Conservation (phyloP, 2,888 invertebrate species). For the Morpho achilles region DNA sequence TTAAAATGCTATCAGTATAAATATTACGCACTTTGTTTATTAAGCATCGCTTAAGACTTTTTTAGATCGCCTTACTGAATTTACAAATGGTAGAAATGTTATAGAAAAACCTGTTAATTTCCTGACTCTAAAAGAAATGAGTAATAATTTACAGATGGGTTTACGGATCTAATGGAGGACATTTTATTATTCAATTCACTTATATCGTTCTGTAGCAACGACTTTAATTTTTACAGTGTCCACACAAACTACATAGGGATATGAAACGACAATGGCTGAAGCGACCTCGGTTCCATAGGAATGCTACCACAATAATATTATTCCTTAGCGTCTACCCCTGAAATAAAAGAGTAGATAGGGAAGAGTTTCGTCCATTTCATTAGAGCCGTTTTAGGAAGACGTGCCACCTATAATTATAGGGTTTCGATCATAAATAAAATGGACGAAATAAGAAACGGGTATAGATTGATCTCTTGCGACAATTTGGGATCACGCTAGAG, state of each 20-base stretch:
- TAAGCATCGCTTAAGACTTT: too few relatives aligned
- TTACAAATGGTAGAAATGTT: background rate
- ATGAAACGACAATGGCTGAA: slow-evolving; percentile 10
- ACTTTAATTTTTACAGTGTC: slow-evolving; percentile 1
- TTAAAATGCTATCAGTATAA: too few relatives aligned
- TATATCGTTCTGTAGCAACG: slow-evolving; percentile 1
- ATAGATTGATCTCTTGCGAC: slow-evolving; percentile 16
- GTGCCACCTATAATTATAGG: slow-evolving; percentile 14
- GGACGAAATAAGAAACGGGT: slow-evolving; percentile 21
- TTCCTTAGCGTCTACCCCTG: slow-evolving; percentile 30
- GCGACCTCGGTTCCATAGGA: slow-evolving; percentile 27
- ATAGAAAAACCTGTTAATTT: too few relatives aligned
- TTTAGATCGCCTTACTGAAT: too few relatives aligned
- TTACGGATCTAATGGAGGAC: too few relatives aligned
- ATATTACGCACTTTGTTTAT: too few relatives aligned
- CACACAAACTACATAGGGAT: slow-evolving; percentile 10
- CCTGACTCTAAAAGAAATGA: too few relatives aligned
- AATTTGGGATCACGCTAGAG: slow-evolving; percentile 5
- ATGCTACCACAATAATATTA: slow-evolving; percentile 62
- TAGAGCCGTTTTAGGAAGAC: slow-evolving; percentile 24
- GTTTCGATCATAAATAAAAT: slow-evolving; percentile 18
- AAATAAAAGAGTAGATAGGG: slow-evolving; percentile 19
- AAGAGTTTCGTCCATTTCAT: slow-evolving; percentile 26
- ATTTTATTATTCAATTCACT: background rate
- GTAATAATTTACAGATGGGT: too few relatives aligned